A percentile compares a stretch with the other conserved stretches of the same genome.
Conservation (phyloP, 1,140 invertebrate genomes). For the Anoplolepis gracilipes region DNA sequence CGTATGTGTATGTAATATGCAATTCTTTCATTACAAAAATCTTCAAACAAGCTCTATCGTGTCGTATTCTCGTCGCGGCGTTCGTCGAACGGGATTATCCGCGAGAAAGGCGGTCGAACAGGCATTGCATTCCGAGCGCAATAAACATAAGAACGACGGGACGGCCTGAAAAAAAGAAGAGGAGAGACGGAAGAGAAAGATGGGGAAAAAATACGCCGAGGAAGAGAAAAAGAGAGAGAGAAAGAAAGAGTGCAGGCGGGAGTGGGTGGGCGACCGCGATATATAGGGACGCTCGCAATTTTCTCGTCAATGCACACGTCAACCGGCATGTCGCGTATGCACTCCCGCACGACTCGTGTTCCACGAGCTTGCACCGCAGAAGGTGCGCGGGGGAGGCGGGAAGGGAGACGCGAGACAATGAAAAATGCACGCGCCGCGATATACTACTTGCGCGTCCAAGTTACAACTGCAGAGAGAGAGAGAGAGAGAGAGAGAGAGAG, state of each 20-base stretch:
- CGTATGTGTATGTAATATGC: background rate
- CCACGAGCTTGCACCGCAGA: slow-evolving; percentile 42
- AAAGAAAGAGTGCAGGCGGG: background rate
- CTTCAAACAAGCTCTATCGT: background rate
- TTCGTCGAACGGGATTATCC: slow-evolving; percentile 22
- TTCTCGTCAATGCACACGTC: slow-evolving; percentile 74
- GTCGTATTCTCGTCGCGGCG: slow-evolving; percentile 10
- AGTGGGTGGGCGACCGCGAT: slow-evolving; percentile 49
- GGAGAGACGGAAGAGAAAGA: background rate
- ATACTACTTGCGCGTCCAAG: slow-evolving; percentile 70
- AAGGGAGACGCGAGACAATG: slow-evolving; percentile 71
- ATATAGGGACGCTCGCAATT: slow-evolving; percentile 68
- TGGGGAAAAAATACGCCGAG: slow-evolving; percentile 32
- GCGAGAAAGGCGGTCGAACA: slow-evolving; percentile 21
- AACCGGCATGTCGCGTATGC: slow-evolving; percentile 59
- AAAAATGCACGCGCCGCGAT: slow-evolving; percentile 76
- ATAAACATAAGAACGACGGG: slow-evolving; percentile 15
- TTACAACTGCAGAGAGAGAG: slow-evolving; percentile 58
- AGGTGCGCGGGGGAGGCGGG: background rate
- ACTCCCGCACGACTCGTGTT: slow-evolving; percentile 58
- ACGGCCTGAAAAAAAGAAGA: slow-evolving; percentile 18
- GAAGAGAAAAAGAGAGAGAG: background rate
- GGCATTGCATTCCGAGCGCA: slow-evolving; percentile 16
- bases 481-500: slow-evolving; percentile 40
- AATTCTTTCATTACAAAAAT: slow-evolving; percentile 27